Percentiles rank a stretch among this genome's conserved stretches.
Evolutionary conservation across 1,140 invertebrate species (phyloP).

Genomic region (Achroia grisella): DNA sequence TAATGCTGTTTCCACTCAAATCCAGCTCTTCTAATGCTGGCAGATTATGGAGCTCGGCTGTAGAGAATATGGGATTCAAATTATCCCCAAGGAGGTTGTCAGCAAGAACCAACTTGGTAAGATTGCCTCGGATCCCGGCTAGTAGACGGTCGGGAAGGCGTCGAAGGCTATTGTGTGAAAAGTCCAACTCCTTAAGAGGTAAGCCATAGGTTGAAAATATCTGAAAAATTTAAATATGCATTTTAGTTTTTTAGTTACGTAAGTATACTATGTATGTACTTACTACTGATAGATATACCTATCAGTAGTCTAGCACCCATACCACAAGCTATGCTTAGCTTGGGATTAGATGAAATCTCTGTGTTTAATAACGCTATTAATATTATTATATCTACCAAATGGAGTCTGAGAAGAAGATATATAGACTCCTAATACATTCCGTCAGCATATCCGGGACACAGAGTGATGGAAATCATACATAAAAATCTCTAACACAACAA

Average conservation of each 20-base stretch:
- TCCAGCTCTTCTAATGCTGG: slow-evolving; percentile 82
- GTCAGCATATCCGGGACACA: too few species aligned
- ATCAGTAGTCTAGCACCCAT: too few species aligned
- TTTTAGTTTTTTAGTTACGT: not conserved
- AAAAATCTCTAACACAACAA: too few species aligned
- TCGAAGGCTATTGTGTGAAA: slow-evolving; percentile 87
- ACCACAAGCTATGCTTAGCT: too few species aligned
- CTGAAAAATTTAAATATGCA: slow-evolving; percentile 33
- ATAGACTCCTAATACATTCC: too few species aligned
- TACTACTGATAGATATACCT: too few species aligned
- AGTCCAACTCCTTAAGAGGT: slow-evolving; percentile 83
- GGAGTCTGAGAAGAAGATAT: too few species aligned
- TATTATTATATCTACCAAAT: too few species aligned
- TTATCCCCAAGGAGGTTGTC: slow-evolving; percentile 91
- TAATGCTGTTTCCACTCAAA: slow-evolving; percentile 85
- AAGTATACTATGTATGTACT: too few species aligned
- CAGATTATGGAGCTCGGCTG: slow-evolving; percentile 86
- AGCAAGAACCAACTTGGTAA: slow-evolving; percentile 82
- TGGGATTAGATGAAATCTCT: too few species aligned
- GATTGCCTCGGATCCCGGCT: slow-evolving; percentile 76
- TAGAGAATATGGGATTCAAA: slow-evolving; percentile 92
- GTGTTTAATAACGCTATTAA: too few species aligned
- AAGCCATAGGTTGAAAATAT: slow-evolving; percentile 74
- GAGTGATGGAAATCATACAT: too few species aligned
- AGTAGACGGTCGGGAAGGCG: slow-evolving; percentile 85